phyloP scores from a whole-genome alignment of 1,140 invertebrate genomes.

The Harpegnathos saltator region DNA sequence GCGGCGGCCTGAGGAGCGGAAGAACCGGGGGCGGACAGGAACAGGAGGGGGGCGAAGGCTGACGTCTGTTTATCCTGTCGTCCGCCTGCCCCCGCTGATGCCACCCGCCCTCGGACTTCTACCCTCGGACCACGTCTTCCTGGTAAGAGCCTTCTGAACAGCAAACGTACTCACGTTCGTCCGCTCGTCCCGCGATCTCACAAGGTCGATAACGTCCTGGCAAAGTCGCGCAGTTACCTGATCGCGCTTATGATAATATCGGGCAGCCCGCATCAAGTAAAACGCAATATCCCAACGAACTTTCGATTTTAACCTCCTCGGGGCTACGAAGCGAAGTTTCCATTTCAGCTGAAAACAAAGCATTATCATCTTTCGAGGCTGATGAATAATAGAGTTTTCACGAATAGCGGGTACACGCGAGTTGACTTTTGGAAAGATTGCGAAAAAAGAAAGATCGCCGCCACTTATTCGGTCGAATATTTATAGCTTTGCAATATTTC shows the following conservation, averaged over 20 bases:
- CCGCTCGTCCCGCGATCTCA: constrained; percentile 17
- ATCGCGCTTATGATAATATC: background rate
- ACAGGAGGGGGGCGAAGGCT: constrained; percentile 84
- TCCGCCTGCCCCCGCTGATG: constrained; percentile 85
- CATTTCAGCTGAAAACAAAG: no score
- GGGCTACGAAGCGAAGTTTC: no score
- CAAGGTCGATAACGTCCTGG: background rate
- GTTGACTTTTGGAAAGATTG: background rate
- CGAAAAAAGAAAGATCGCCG: background rate
- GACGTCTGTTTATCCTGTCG: constrained; percentile 83
- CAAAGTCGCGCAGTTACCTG: background rate
- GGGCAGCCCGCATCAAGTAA: background rate
- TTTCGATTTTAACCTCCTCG: no score
- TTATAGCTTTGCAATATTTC: no score
- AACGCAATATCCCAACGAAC: background rate
- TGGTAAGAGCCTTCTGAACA: constrained; percentile 83
- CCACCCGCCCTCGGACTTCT: constrained; percentile 86
- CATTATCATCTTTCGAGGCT: no score
- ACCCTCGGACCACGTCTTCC: constrained; percentile 86
- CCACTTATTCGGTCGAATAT: no score
- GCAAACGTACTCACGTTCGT: constrained; percentile 21
- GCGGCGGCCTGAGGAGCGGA: constrained; percentile 85
- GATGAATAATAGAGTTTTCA: no score
- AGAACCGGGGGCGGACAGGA: constrained; percentile 85
- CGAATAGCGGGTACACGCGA: no score